Evolutionary conservation across 2,113 vertebrate species (phyloP), one percentile per base, ranked within the genome.

Genomic region (Chauna torquata): DNA sequence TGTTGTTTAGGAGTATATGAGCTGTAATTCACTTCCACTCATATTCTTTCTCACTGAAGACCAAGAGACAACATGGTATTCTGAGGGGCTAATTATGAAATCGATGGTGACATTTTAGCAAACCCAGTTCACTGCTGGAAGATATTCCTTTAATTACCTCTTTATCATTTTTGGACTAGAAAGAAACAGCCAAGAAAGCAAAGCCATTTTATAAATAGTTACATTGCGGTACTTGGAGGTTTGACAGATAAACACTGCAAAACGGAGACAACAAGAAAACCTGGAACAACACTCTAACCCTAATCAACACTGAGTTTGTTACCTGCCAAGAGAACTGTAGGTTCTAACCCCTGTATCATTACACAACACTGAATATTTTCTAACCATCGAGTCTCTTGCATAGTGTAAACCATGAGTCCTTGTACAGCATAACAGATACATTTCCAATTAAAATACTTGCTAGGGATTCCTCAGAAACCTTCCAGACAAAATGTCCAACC

Each of bases 31-130:
- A 50, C 44, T 91, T 55, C 44, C 34, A 61, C n/a, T 59, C 24
- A 38, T 23, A n/a, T 64, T 65, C 47, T 82, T 69, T 76, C n/a
- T 32, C 28, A 54, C 32, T 24, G 17, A 59, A 52, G 55, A 86
- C 36, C 58, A 38, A 25, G 68, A 75, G 38, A 81, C n/a, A 80
- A 70, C 24, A 11, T 4, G 22, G 55, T 44, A 47, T 80, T 82
- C 78, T 92, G 92, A 96, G 59, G 34, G 42, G 59, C 71, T 92
- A 88, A 93, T 88, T 86, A 96, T 70, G 75, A 86, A 82, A 94
- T 81, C n/a, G 47, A 38, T 81, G 54, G 38, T 80, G 85, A 92
- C 82, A 75, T 54, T 90, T 88, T 38, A 90, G 71, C 68, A 93
- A 90, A 81, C 49, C 38, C 45, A 78, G 3, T 68, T 90, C 55